Conservation (phyloP, 2,113 vertebrate genomes). For the Sinocyclocheilus anophthalmus region DNA sequence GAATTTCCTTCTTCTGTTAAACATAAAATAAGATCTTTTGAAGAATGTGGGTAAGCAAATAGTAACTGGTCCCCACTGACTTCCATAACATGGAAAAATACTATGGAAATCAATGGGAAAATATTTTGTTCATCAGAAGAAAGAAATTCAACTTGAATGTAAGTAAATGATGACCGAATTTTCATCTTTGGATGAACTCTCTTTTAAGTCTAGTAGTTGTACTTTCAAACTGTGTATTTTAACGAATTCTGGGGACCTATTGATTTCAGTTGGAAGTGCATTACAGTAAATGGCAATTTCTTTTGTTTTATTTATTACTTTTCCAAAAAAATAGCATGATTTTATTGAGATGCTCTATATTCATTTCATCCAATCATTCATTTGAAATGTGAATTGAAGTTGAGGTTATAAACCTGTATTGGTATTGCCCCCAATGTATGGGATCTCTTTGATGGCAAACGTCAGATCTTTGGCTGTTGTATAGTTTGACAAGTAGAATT, state of each 20-base stretch:
- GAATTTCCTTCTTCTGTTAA: too few species aligned
- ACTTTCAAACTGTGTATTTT: not conserved
- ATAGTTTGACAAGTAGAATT: conserved; percentile 91
- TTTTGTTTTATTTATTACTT: not conserved
- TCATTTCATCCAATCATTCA: not conserved
- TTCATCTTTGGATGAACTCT: not conserved
- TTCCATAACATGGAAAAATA: too few species aligned
- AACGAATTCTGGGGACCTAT: not conserved
- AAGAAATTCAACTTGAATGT: too few species aligned
- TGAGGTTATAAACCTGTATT: conserved; percentile 83
- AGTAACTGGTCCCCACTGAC: too few species aligned
- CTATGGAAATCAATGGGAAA: too few species aligned
- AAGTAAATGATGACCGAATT: too few species aligned
- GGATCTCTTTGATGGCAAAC: conserved; percentile 89
- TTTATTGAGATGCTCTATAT: not conserved
- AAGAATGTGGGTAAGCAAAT: too few species aligned
- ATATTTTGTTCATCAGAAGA: too few species aligned
- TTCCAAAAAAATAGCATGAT: not conserved
- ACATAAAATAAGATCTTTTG: too few species aligned
- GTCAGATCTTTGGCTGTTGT: conserved; percentile 88
- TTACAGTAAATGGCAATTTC: not conserved
- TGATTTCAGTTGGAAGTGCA: not conserved
- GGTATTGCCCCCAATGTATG: conserved; percentile 87
- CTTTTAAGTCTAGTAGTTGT: not conserved
- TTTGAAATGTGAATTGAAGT: not conserved